These are phyloP conservation scores for Siniperca chuatsi DNA, from an alignment of 2,113 vertebrate species.

Conservation along the genomic window DNA sequence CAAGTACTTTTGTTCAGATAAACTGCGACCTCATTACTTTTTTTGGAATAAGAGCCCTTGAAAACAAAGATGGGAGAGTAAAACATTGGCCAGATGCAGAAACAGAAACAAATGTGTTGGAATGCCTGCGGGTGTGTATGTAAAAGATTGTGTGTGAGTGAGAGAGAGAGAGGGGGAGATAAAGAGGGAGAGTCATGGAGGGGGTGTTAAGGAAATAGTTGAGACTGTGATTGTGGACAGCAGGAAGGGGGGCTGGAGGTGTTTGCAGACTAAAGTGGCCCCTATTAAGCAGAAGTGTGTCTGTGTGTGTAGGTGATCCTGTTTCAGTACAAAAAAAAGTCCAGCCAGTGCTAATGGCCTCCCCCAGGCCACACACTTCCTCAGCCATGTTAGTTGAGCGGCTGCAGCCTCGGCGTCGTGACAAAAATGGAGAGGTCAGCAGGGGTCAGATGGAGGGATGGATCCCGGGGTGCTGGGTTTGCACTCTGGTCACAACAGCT, in stretches of 20 bases:
- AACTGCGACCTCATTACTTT: conserved; percentile 58
- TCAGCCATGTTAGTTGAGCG: conserved; percentile 21
- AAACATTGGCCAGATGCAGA: conserved; percentile 49
- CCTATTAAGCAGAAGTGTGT: conserved; percentile 50
- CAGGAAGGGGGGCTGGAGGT: conserved; percentile 18
- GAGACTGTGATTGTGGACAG: conserved; percentile 34
- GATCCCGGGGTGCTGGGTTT: conserved; percentile 39
- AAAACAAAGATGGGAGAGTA: conserved; percentile 30
- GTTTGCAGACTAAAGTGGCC: conserved; percentile 44
- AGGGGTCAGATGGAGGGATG: conserved; percentile 51
- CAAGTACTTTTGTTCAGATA: conserved; percentile 44
- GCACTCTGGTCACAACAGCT: conserved; percentile 42
- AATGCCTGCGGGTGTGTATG: conserved; percentile 39
- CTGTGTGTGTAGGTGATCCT: conserved; percentile 38
- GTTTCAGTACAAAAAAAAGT: conserved; percentile 41
- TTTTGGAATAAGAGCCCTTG: conserved; percentile 16
- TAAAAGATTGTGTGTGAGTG: conserved; percentile 10
- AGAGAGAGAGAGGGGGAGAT: neutral
- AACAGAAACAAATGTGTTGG: conserved; percentile 55
- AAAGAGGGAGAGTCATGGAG: neutral
- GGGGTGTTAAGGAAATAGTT: conserved; percentile 29
- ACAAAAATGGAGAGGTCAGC: conserved; percentile 41
- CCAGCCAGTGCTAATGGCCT: conserved; percentile 28
- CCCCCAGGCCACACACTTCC: conserved; percentile 36
- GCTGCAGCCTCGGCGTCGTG: conserved; percentile 30